Percentiles rank a stretch among this genome's conserved stretches.
These are phyloP conservation scores for Bellardia bayeri DNA, from an alignment of 2,888 invertebrate genomes.

Conservation along the genomic window DNA sequence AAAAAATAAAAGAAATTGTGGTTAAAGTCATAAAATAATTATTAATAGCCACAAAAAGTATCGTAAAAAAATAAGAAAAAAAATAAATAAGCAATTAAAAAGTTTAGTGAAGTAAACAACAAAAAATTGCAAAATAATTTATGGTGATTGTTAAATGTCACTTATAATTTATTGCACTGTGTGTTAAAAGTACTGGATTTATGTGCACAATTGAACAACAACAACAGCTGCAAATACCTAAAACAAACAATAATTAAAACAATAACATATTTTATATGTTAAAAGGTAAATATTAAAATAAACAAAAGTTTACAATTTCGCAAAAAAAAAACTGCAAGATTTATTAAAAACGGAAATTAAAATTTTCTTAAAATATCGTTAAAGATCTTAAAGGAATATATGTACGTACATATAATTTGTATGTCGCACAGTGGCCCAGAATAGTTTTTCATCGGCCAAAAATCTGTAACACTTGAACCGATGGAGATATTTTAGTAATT, in stretches of 20 bases:
- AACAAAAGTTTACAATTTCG: too few species aligned
- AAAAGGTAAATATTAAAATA: constrained; percentile 40
- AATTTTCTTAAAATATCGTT: too few species aligned
- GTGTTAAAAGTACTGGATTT: constrained; percentile 11
- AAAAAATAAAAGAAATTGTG: background rate
- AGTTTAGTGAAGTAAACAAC: background rate
- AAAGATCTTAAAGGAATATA: too few species aligned
- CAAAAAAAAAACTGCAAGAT: too few species aligned
- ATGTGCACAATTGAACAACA: constrained; percentile 20
- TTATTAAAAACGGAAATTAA: too few species aligned
- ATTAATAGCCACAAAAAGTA: background rate
- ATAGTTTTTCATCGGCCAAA: too few species aligned
- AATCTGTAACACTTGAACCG: too few species aligned
- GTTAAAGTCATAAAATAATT: constrained; percentile 1
- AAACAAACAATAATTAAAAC: background rate
- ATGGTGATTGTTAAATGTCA: constrained; percentile 38
- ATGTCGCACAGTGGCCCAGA: too few species aligned
- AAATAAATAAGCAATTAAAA: background rate
- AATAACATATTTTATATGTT: constrained; percentile 23
- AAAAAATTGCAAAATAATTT: constrained; percentile 16
- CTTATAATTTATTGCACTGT: constrained; percentile 28
- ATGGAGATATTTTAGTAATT: too few species aligned
- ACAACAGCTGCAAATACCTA: background rate
- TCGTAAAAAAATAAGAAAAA: background rate
- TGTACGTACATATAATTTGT: too few species aligned